Percentiles rank a stretch among this genome's conserved stretches.
Evolutionary conservation across 2,888 invertebrate genomes (phyloP).

Genomic region (Chesias legatella): DNA sequence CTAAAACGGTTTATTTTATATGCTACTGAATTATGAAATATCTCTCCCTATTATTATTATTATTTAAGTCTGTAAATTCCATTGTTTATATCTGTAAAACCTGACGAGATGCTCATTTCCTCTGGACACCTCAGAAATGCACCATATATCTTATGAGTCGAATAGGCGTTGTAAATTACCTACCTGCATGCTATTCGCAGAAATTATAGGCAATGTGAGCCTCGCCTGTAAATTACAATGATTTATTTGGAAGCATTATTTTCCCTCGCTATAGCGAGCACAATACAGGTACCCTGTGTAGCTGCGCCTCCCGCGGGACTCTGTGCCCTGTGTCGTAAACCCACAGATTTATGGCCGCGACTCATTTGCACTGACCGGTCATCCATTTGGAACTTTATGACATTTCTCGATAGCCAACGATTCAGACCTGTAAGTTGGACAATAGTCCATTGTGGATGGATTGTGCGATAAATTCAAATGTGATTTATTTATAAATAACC

Average conservation of each 20-base stretch:
- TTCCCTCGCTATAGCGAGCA: slow-evolving; percentile 36
- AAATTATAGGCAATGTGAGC: slow-evolving; percentile 34
- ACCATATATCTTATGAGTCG: slow-evolving; percentile 16
- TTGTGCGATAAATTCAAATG: not conserved
- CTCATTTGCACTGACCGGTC: slow-evolving; percentile 46
- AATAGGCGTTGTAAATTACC: slow-evolving; percentile 24
- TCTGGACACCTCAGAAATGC: slow-evolving; percentile 11
- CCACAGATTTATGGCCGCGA: slow-evolving; percentile 49
- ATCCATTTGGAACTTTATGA: slow-evolving; percentile 49
- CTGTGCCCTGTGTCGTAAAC: slow-evolving; percentile 49
- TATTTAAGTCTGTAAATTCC: too few species aligned
- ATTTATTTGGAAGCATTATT: slow-evolving; percentile 40
- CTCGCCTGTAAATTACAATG: slow-evolving; percentile 47
- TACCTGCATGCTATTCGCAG: slow-evolving; percentile 18
- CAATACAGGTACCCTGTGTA: slow-evolving; percentile 22
- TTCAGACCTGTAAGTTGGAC: not conserved
- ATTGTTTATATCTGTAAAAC: not conserved
- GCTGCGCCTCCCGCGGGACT: slow-evolving; percentile 35
- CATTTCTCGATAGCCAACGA: slow-evolving; percentile 14
- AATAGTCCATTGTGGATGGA: not conserved
- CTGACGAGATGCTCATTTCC: slow-evolving; percentile 8
- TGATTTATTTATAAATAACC: too few species aligned
- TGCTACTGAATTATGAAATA: too few species aligned
- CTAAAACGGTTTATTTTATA: too few species aligned
- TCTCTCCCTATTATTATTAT: too few species aligned